These are phyloP conservation scores for Bubo scandiacus DNA, from an alignment of 2,113 vertebrate species.

Conservation along the genomic window DNA sequence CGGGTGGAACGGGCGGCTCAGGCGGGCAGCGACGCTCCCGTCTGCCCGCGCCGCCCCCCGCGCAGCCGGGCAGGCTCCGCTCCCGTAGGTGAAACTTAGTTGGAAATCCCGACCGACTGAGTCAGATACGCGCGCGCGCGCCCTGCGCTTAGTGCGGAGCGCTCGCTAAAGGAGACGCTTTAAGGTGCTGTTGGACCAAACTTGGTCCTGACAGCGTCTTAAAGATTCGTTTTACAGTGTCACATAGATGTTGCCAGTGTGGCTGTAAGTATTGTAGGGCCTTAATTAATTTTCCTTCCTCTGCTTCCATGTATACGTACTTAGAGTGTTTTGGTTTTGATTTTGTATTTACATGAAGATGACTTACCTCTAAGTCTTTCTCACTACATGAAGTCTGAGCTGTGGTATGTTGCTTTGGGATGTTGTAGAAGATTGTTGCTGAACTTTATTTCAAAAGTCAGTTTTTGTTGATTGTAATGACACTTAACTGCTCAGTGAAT, in stretches of 20 bases:
- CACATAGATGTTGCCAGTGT: fast-evolving
- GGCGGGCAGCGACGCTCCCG: not conserved
- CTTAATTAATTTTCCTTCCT: not conserved
- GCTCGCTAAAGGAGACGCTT: not conserved
- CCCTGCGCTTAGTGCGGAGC: fast-evolving
- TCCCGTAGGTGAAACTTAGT: not conserved
- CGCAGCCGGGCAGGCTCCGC: not conserved
- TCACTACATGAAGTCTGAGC: too few relatives aligned
- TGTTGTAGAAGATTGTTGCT: too few relatives aligned
- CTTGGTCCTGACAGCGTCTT: too few relatives aligned
- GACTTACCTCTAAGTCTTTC: too few relatives aligned
- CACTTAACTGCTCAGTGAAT: not conserved
- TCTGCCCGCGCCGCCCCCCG: not conserved
- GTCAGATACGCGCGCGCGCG: not conserved
- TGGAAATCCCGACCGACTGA: not conserved
- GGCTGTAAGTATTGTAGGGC: not conserved
- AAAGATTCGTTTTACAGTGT: not conserved
- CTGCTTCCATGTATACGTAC: fast-evolving
- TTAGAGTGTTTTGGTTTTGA: not conserved
- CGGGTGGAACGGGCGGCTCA: not conserved
- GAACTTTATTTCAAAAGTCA: too few relatives aligned
- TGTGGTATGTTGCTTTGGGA: too few relatives aligned
- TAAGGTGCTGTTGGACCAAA: not conserved
- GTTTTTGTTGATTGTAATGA: not conserved
- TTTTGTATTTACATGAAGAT: too few relatives aligned